phyloP scores from a whole-genome alignment of 1,140 invertebrate genomes.

The Psilanteris sp. region DNA sequence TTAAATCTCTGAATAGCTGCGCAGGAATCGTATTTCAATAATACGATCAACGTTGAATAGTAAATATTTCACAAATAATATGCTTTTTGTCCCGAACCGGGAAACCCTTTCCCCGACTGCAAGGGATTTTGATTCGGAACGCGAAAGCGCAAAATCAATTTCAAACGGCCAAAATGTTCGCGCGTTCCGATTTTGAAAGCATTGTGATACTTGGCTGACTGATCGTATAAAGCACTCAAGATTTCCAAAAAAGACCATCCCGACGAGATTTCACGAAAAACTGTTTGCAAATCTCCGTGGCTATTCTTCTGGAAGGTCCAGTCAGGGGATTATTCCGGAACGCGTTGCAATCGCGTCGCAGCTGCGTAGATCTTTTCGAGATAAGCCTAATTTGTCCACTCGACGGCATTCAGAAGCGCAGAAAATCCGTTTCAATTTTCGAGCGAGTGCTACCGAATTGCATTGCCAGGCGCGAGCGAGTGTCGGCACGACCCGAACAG shows the following conservation, averaged over 20 bases:
- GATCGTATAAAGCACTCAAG: constrained; percentile 38
- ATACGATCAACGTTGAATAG: too few relatives aligned
- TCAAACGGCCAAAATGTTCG: too few relatives aligned
- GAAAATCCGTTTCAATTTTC: constrained; percentile 68
- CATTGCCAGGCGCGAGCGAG: constrained; percentile 35
- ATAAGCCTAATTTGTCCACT: constrained; percentile 71
- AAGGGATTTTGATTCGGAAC: too few relatives aligned
- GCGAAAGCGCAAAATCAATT: constrained; percentile 7
- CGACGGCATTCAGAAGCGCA: constrained; percentile 50
- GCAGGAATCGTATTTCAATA: too few relatives aligned
- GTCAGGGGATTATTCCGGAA: constrained; percentile 40
- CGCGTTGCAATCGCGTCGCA: constrained; percentile 48
- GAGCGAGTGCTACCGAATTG: constrained; percentile 59
- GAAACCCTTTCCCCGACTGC: background rate
- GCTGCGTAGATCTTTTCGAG: constrained; percentile 64
- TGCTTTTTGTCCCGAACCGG: too few relatives aligned
- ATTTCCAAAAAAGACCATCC: constrained; percentile 60
- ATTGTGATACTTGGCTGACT: too few relatives aligned
- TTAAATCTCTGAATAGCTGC: too few relatives aligned
- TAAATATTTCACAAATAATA: too few relatives aligned
- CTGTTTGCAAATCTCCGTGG: constrained; percentile 62
- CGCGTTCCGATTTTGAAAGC: too few relatives aligned
- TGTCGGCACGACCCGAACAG: constrained; percentile 12
- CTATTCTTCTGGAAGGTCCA: constrained; percentile 56
- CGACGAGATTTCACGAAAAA: constrained; percentile 49